phyloP scores from a whole-genome alignment of 2,797 vertebrate species.

The Argyrosomus regius region DNA sequence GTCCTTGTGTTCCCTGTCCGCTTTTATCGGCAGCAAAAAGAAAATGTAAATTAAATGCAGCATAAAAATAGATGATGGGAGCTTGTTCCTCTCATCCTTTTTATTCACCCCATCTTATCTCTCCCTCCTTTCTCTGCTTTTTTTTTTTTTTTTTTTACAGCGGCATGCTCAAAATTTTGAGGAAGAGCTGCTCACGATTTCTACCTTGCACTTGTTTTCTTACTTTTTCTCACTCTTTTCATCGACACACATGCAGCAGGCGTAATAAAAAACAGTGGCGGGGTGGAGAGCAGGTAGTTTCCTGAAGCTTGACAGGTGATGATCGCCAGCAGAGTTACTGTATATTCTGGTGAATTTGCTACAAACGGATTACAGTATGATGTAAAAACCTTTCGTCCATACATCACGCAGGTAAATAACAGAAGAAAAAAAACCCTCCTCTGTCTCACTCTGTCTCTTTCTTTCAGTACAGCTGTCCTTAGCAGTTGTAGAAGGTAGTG shows the following conservation, averaged over 20 bases:
- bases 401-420: conserved; percentile 25
- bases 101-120: conserved; percentile 66
- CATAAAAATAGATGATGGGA: conserved; percentile 90
- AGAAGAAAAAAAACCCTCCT: background rate
- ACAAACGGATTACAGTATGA: conserved; percentile 26
- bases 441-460: conserved; percentile 16
- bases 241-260: conserved; percentile 20
- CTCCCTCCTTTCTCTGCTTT: conserved; percentile 51
- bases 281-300: conserved; percentile 41
- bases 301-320: conserved; percentile 35
- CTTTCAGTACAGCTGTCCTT: conserved; percentile 32
- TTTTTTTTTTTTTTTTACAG: conserved; percentile 17
- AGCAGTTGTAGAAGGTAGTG: conserved; percentile 43
- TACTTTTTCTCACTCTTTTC: conserved; percentile 9
- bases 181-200: conserved; percentile 21
- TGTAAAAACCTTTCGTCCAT: conserved; percentile 41
- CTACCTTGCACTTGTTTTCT: background rate
- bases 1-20: conserved; percentile 89
- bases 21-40: conserved; percentile 85
- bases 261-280: conserved; percentile 21
- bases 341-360: conserved; percentile 4
- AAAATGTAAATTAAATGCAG: conserved; percentile 90
- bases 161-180: conserved; percentile 62
- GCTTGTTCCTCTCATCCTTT: conserved; percentile 84
- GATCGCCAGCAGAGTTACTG: conserved; percentile 25